Evolutionary conservation across 2,888 invertebrate genomes (phyloP).

Genomic region (Scaptomyza caliginosa): DNA sequence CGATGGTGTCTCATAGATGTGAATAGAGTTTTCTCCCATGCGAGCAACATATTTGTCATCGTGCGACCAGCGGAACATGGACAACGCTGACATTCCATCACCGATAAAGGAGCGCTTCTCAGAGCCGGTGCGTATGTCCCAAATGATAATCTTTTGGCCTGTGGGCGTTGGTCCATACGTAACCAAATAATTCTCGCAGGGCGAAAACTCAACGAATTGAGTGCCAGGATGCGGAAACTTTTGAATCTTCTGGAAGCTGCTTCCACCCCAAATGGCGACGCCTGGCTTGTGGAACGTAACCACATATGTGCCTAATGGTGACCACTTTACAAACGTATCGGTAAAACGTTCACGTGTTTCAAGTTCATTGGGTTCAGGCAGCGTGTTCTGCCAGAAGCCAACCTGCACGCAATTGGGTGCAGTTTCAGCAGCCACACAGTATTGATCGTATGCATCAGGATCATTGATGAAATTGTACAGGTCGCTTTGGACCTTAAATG

Average conservation of each 20-base stretch:
- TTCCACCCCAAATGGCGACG: constrained; percentile 98
- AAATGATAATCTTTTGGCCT: constrained; percentile 93
- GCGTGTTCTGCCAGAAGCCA: constrained; percentile 94
- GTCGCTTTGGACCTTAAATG: constrained; percentile 96
- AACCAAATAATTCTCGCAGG: constrained; percentile 97
- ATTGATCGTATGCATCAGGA: constrained; percentile 98
- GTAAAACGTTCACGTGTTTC: constrained; percentile 96
- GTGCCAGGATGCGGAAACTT: constrained; percentile 96
- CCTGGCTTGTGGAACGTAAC: constrained; percentile 98
- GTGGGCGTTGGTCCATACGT: constrained; percentile 95
- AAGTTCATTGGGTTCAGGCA: constrained; percentile 92
- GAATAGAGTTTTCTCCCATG: constrained; percentile 92
- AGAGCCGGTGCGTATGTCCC: constrained; percentile 97
- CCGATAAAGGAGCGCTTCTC: constrained; percentile 96
- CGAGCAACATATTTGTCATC: constrained; percentile 98
- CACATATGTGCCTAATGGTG: constrained; percentile 97
- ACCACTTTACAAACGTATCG: constrained; percentile 98
- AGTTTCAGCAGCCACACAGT: constrained; percentile 93
- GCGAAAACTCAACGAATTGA: constrained; percentile 98
- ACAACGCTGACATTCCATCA: constrained; percentile 93
- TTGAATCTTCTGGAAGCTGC: constrained; percentile 95
- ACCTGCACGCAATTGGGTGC: constrained; percentile 90
- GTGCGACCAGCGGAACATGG: constrained; percentile 98
- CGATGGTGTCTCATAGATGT: constrained; percentile 98
- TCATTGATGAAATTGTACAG: constrained; percentile 96